A percentile compares a stretch with the other conserved stretches of the same genome.
Evolutionary conservation across 1,140 invertebrate genomes (phyloP).

Genomic region (Euwallacea similis): DNA sequence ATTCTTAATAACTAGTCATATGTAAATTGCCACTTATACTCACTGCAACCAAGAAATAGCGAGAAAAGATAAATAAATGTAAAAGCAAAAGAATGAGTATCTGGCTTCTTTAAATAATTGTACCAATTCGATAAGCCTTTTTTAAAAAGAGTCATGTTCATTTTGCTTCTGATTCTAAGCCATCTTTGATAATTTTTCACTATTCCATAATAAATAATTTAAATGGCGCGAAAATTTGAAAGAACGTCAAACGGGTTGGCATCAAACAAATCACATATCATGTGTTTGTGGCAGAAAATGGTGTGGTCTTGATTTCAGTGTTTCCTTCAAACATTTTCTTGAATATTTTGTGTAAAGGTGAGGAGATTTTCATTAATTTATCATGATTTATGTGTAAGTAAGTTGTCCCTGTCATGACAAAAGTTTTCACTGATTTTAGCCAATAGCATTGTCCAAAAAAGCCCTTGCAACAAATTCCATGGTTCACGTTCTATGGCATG

Average conservation of each 20-base stretch:
- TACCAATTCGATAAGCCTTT: no score
- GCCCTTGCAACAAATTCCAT: slow-evolving; percentile 33
- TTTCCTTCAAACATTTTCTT: slow-evolving; percentile 39
- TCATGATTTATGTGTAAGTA: neutral
- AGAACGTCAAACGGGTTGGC: slow-evolving; percentile 34
- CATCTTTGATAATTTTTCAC: neutral
- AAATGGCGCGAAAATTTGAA: slow-evolving; percentile 37
- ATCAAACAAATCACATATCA: slow-evolving; percentile 49
- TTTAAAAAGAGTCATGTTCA: no score
- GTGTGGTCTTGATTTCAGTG: slow-evolving; percentile 46
- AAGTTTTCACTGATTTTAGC: slow-evolving; percentile 3
- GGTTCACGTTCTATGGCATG: slow-evolving; percentile 45
- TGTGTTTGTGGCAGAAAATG: slow-evolving; percentile 52
- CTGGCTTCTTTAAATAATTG: no score
- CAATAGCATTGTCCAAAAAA: slow-evolving; percentile 26
- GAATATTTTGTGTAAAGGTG: slow-evolving; percentile 42
- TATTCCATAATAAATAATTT: neutral
- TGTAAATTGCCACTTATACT: no score
- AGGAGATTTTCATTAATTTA: slow-evolving; percentile 34
- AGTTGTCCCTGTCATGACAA: neutral
- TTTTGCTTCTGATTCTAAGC: no score
- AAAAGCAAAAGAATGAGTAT: no score
- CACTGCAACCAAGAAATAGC: no score
- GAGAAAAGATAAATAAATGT: no score
- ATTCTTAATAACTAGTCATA: no score